phyloP scores from a whole-genome alignment of 1,140 invertebrate genomes.

The Eriosoma lanigerum region DNA sequence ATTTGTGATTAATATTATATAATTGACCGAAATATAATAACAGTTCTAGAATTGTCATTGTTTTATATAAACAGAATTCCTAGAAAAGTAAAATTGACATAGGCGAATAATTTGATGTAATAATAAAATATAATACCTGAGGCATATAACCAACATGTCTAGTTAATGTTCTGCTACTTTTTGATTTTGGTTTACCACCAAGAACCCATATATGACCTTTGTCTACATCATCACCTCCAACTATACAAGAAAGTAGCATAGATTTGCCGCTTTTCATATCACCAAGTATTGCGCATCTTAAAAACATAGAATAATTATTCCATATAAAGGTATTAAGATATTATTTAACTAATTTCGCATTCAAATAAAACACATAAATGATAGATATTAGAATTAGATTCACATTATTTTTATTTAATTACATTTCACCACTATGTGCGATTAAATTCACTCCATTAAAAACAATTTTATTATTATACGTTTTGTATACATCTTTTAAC shows the following conservation, averaged over 20 bases:
- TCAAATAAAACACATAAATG: too few species aligned
- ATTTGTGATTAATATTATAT: slow-evolving; percentile 27
- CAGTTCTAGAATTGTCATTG: slow-evolving; percentile 18
- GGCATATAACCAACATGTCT: slow-evolving; percentile 28
- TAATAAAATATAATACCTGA: slow-evolving; percentile 22
- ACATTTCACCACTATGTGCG: slow-evolving; percentile 31
- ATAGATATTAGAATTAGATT: too few species aligned
- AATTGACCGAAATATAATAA: slow-evolving; percentile 26
- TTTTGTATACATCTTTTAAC: slow-evolving; percentile 17
- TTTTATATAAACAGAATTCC: slow-evolving; percentile 15
- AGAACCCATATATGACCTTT: slow-evolving; percentile 43
- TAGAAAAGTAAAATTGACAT: neutral
- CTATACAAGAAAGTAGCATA: slow-evolving; percentile 35
- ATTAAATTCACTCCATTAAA: slow-evolving; percentile 29
- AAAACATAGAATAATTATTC: too few species aligned
- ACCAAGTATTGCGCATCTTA: slow-evolving; percentile 34
- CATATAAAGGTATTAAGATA: too few species aligned
- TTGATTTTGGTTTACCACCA: slow-evolving; percentile 27
- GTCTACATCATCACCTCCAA: slow-evolving; percentile 21
- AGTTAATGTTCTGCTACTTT: slow-evolving; percentile 25
- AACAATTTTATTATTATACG: neutral
- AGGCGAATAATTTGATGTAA: neutral
- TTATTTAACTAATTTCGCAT: too few species aligned
- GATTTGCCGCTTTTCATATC: slow-evolving; percentile 22
- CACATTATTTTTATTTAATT: neutral